Evolutionary conservation across 2,113 vertebrate species (phyloP).

Genomic region (Nibea coibor): DNA sequence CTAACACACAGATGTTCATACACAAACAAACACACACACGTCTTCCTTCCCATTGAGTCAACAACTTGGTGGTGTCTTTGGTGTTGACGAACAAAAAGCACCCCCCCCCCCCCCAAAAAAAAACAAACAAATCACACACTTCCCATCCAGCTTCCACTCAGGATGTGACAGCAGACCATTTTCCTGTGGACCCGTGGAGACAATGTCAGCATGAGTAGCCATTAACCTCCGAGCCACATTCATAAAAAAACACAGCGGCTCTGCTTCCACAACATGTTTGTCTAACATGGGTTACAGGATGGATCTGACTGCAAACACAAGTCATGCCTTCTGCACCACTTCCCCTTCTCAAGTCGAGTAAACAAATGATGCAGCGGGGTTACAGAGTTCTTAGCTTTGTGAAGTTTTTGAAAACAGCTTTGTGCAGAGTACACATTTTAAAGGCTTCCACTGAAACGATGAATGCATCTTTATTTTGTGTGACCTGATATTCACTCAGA

Average conservation of each 20-base stretch:
- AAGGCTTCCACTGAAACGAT: background rate
- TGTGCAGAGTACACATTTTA: too few relatives aligned
- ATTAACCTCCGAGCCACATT: conserved; percentile 67
- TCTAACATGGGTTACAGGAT: conserved; percentile 56
- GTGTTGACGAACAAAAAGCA: conserved; percentile 17
- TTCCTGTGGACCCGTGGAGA: conserved; percentile 65
- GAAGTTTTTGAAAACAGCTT: too few relatives aligned
- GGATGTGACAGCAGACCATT: conserved; percentile 62
- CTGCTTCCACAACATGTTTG: conserved; percentile 62
- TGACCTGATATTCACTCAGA: too few relatives aligned
- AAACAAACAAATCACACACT: conserved; percentile 6
- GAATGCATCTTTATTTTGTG: background rate
- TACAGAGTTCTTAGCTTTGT: conserved; percentile 3
- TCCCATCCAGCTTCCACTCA: conserved; percentile 62
- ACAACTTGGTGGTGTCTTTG: conserved; percentile 59
- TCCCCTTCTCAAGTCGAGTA: conserved; percentile 31
- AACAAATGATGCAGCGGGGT: conserved; percentile 32
- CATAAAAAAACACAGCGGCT: conserved; percentile 57
- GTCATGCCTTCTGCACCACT: conserved; percentile 35
- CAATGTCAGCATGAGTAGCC: conserved; percentile 66
- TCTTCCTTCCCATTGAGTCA: conserved; percentile 67
- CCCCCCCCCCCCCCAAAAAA: too few relatives aligned
- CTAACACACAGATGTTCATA: conserved; percentile 39
- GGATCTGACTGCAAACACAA: conserved; percentile 46
- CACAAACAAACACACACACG: conserved; percentile 15